Evolutionary conservation across 2,113 vertebrate species (phyloP).

Genomic region (Setophaga kirtlandii): DNA sequence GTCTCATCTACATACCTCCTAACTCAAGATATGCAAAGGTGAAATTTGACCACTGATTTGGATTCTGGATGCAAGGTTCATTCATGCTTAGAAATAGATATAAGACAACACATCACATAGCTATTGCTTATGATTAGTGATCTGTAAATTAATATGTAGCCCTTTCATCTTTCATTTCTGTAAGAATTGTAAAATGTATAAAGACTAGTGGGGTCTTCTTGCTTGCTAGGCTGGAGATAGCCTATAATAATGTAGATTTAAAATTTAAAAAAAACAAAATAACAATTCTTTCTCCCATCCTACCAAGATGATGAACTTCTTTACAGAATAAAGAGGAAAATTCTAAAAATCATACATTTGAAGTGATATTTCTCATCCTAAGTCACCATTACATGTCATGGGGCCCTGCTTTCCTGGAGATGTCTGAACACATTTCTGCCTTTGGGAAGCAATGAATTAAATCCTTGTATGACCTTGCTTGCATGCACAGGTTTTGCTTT

Average conservation of each 20-base stretch:
- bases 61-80: background rate
- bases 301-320: background rate
- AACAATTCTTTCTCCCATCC: background rate
- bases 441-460: background rate
- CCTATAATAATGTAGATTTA: background rate
- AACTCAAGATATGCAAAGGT: background rate
- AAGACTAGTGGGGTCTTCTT: background rate
- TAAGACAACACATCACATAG: background rate
- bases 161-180: background rate
- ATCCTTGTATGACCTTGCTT: background rate
- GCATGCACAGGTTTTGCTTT: background rate
- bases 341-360: background rate
- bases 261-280: rapidly evolving
- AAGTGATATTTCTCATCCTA: background rate
- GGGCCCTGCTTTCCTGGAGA: background rate
- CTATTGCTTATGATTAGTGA: background rate
- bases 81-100: background rate
- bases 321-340: background rate
- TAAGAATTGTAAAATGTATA: background rate
- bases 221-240: background rate
- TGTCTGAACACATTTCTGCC: background rate
- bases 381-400: rapidly evolving
- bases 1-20: background rate
- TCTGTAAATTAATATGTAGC: background rate
- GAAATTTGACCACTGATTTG: background rate